Conservation (phyloP, 2,797 vertebrate genomes). For the Pygocentrus nattereri region DNA sequence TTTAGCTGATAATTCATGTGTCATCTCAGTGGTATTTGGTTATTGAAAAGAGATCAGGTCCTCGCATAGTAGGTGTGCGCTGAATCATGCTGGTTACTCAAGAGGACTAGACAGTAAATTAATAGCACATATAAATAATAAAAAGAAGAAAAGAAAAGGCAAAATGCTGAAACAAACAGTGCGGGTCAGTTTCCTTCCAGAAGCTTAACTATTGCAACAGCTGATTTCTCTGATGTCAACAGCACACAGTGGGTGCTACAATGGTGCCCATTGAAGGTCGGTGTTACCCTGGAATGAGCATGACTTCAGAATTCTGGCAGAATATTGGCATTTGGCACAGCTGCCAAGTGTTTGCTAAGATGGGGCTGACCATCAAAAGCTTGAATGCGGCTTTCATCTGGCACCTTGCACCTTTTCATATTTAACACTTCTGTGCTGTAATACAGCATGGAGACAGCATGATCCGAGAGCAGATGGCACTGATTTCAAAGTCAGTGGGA, state of each 20-base stretch:
- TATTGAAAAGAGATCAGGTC: slow-evolving; percentile 31
- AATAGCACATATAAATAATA: slow-evolving; percentile 25
- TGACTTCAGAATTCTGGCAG: slow-evolving; percentile 55
- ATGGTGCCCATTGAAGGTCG: slow-evolving; percentile 72
- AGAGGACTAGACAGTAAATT: slow-evolving; percentile 29
- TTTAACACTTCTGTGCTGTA: slow-evolving; percentile 22
- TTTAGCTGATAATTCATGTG: slow-evolving; percentile 63
- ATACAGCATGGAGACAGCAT: not conserved
- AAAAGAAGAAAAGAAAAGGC: slow-evolving; percentile 8
- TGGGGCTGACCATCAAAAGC: slow-evolving; percentile 26
- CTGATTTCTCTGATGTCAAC: slow-evolving; percentile 70
- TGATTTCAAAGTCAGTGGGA: slow-evolving; percentile 39
- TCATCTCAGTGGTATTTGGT: slow-evolving; percentile 22
- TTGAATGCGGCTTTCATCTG: slow-evolving; percentile 7
- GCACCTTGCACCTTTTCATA: slow-evolving; percentile 9
- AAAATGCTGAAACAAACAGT: slow-evolving; percentile 30
- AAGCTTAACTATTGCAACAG: slow-evolving; percentile 67
- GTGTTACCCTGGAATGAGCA: slow-evolving; percentile 58
- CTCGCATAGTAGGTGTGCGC: not conserved
- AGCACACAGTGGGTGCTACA: slow-evolving; percentile 67
- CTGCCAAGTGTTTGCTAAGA: slow-evolving; percentile 33
- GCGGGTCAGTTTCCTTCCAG: slow-evolving; percentile 50
- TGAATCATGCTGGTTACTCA: slow-evolving; percentile 13
- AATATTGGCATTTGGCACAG: not conserved
- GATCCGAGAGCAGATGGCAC: slow-evolving; percentile 39